Conservation (phyloP, 1,140 invertebrate genomes). For the Drosophila aff. region DNA sequence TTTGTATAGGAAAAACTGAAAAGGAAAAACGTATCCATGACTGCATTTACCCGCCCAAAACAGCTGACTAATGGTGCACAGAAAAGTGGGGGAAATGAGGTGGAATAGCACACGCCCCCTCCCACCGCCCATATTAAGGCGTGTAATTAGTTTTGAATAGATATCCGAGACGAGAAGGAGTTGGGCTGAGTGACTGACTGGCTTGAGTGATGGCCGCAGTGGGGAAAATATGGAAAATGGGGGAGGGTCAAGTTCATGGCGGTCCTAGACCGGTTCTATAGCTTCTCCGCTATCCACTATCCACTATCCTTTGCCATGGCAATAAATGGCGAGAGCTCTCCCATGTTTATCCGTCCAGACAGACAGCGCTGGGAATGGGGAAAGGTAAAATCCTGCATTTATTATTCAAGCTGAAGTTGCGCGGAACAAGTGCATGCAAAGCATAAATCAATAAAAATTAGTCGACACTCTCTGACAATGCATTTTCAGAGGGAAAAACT, state of each 20-base stretch:
- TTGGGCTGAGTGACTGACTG: background rate
- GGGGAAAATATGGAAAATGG: background rate
- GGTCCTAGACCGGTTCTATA: constrained; percentile 11
- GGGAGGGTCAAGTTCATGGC: constrained; percentile 26
- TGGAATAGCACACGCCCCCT: constrained; percentile 18
- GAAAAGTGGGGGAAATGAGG: constrained; percentile 10
- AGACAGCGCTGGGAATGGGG: constrained; percentile 2
- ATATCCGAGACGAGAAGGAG: constrained; percentile 5
- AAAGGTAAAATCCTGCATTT: constrained; percentile 19
- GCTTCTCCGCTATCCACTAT: background rate
- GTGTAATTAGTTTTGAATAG: constrained; percentile 45
- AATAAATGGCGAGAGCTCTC: constrained; percentile 25
- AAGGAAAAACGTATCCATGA: constrained; percentile 46
- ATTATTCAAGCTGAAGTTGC: constrained; percentile 28
- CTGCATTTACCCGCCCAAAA: constrained; percentile 45
- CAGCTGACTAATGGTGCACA: constrained; percentile 43
- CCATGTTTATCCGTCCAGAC: constrained; percentile 16
- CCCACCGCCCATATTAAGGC: constrained; percentile 25
- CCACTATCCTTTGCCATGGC: constrained; percentile 10
- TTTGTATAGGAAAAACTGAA: constrained; percentile 19
- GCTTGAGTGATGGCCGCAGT: background rate
- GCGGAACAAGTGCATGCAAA: constrained; percentile 27
- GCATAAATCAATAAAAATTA: constrained; percentile 50
- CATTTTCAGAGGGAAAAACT: constrained; percentile 16
- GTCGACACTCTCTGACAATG: constrained; percentile 44